Evolutionary conservation across 2,888 invertebrate species (phyloP).

Genomic region (Trimorus sp.): DNA sequence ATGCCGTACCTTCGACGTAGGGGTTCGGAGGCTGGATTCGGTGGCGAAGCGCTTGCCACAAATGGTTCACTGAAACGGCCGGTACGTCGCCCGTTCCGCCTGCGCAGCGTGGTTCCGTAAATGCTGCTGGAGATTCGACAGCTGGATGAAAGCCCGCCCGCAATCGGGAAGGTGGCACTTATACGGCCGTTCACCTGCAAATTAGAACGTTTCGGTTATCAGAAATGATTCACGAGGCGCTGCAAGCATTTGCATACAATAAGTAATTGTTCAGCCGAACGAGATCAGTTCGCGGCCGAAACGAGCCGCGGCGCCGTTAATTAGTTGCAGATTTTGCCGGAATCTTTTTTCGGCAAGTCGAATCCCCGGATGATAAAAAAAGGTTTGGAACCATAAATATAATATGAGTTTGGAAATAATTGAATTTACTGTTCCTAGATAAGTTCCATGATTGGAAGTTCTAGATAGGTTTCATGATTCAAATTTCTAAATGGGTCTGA

Average conservation of each 20-base stretch:
- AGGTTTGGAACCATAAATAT: too few species aligned
- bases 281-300: constrained; percentile 37
- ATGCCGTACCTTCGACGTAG: constrained; percentile 99
- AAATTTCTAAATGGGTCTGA: too few species aligned
- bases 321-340: constrained; percentile 18
- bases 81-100: constrained; percentile 95
- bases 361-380: too few species aligned
- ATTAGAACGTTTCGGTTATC: constrained; percentile 59
- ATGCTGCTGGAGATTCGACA: constrained; percentile 98
- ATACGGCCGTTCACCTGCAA: constrained; percentile 97
- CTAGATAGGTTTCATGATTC: too few species aligned
- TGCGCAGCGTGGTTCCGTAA: constrained; percentile 98
- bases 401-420: too few species aligned
- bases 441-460: too few species aligned
- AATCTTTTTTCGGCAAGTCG: background rate
- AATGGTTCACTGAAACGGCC: constrained; percentile 97
- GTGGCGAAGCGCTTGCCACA: constrained; percentile 98
- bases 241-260: constrained; percentile 54
- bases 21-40: constrained; percentile 96
- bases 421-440: too few species aligned
- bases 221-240: constrained; percentile 43
- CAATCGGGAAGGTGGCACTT: constrained; percentile 98
- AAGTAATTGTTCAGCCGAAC: constrained; percentile 45
- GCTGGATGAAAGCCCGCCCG: constrained; percentile 97
- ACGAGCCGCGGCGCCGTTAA: constrained; percentile 16